Conservation (phyloP, 2,888 invertebrate species). For the Zaprionus obscuricornis region DNA sequence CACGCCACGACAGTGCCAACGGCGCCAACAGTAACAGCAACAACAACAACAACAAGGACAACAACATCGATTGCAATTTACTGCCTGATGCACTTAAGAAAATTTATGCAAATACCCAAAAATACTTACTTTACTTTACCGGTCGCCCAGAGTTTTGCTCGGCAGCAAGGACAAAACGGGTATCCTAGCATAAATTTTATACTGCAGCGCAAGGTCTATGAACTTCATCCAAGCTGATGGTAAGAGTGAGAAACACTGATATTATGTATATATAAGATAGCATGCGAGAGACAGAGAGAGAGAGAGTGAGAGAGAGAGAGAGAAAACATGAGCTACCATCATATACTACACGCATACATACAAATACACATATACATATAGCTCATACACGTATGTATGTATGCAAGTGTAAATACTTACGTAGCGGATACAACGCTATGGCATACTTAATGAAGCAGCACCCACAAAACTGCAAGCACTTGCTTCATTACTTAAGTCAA, state of each 20-base stretch:
- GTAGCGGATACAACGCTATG: conserved; percentile 47
- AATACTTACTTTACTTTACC: conserved; percentile 76
- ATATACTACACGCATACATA: too few species aligned
- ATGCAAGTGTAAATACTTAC: conserved; percentile 34
- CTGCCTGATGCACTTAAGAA: conserved; percentile 82
- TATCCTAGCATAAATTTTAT: conserved; percentile 77
- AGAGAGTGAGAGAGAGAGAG: background rate
- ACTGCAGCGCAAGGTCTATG: conserved; percentile 75
- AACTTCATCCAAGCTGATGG: conserved; percentile 38
- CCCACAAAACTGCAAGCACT: conserved; percentile 75
- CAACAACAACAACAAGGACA: conserved; percentile 38
- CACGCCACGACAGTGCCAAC: conserved; percentile 19
- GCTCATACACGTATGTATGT: conserved; percentile 11
- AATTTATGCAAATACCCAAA: conserved; percentile 82
- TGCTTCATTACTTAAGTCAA: conserved; percentile 70
- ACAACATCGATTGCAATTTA: conserved; percentile 80
- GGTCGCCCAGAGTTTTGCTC: conserved; percentile 37
- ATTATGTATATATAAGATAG: too few species aligned
- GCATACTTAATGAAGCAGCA: conserved; percentile 79
- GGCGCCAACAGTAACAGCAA: conserved; percentile 18
- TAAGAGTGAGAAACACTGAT: too few species aligned
- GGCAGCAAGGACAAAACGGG: conserved; percentile 74
- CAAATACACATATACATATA: background rate
- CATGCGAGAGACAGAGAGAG: background rate
- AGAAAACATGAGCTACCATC: background rate